phyloP scores from a whole-genome alignment of 1,140 invertebrate genomes.

The Drosophila aff. region DNA sequence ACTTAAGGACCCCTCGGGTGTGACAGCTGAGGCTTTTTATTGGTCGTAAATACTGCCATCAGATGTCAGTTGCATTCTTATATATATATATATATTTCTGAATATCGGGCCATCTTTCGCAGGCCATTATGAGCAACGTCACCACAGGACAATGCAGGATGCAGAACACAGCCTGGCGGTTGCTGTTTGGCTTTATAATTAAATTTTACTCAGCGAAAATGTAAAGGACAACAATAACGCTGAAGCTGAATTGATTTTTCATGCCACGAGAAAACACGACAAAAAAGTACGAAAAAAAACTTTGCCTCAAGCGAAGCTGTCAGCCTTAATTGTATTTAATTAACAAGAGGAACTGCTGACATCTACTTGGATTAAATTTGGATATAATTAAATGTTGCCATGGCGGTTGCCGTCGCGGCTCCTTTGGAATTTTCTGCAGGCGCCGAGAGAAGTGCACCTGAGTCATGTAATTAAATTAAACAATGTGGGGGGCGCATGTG shows the following conservation, averaged over 20 bases:
- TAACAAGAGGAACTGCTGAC: constrained; percentile 50
- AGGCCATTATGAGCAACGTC: constrained; percentile 43
- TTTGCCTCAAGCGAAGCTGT: constrained; percentile 26
- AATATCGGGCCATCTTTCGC: constrained; percentile 15
- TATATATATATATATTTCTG: not conserved
- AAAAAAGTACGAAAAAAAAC: not conserved
- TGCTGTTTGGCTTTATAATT: constrained; percentile 58
- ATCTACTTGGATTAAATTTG: constrained; percentile 56
- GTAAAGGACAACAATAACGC: constrained; percentile 20
- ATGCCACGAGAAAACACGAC: constrained; percentile 19
- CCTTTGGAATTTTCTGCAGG: constrained; percentile 44
- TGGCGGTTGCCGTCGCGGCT: constrained; percentile 26
- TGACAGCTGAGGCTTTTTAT: constrained; percentile 38
- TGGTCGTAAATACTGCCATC: constrained; percentile 41
- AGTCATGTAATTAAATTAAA: constrained; percentile 77
- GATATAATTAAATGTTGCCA: constrained; percentile 55
- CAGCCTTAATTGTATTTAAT: constrained; percentile 65
- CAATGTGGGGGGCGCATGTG: constrained; percentile 56
- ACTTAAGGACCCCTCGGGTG: constrained; percentile 2
- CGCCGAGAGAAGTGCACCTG: constrained; percentile 27
- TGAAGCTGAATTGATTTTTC: constrained; percentile 41
- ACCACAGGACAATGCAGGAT: constrained; percentile 44
- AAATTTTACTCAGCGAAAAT: constrained; percentile 53
- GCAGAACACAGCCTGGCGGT: constrained; percentile 13
- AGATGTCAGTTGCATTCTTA: constrained; percentile 42